Percentiles rank a stretch among this genome's conserved stretches.
Evolutionary conservation across 2,888 invertebrate genomes (phyloP).

Genomic region (Unio pictorum): DNA sequence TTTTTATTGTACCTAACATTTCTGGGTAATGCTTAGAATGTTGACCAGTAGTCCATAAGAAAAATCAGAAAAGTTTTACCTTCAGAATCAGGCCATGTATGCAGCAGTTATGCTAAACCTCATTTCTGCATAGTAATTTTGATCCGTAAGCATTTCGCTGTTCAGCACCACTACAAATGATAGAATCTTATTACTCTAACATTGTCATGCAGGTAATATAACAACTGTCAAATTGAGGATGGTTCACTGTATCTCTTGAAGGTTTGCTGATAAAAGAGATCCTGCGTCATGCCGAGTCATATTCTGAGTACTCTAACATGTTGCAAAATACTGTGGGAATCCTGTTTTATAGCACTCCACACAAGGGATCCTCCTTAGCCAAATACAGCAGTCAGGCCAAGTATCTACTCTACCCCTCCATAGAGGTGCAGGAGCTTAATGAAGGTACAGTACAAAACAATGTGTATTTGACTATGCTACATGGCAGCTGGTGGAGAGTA

Average conservation of each 20-base stretch:
- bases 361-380: slow-evolving; percentile 85
- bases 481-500: neutral
- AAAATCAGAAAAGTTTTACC: too few relatives aligned
- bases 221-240: neutral
- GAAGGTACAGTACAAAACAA: slow-evolving; percentile 75
- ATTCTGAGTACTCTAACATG: slow-evolving; percentile 75
- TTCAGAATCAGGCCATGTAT: too few relatives aligned
- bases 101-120: too few relatives aligned
- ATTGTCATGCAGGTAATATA: neutral
- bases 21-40: too few relatives aligned
- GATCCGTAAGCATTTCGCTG: too few relatives aligned
- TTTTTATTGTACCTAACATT: too few relatives aligned
- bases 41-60: too few relatives aligned
- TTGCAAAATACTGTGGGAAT: slow-evolving; percentile 84
- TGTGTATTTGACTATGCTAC: too few relatives aligned
- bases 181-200: too few relatives aligned
- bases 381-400: slow-evolving; percentile 80
- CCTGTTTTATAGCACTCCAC: slow-evolving; percentile 92
- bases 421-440: slow-evolving; percentile 86
- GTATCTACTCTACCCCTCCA: slow-evolving; percentile 87
- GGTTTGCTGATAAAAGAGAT: slow-evolving; percentile 89
- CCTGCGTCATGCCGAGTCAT: slow-evolving; percentile 74
- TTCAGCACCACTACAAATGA: too few relatives aligned
- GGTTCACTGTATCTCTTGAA: slow-evolving; percentile 29
- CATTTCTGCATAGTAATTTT: too few relatives aligned